Conservation (phyloP, 2,113 vertebrate genomes). For the Copsychus sechellarum region DNA sequence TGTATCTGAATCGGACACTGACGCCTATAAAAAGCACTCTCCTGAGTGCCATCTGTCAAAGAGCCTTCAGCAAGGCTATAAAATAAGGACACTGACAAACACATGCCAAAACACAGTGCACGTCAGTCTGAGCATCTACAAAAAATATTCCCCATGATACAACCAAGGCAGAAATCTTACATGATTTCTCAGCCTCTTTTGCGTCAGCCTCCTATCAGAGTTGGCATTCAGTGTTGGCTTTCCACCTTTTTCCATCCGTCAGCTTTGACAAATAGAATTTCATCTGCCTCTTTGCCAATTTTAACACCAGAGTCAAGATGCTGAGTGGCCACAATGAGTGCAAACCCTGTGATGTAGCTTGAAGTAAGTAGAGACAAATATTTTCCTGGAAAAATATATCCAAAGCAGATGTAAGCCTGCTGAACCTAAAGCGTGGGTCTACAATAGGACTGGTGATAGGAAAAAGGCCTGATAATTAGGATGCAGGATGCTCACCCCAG, state of each 20-base stretch:
- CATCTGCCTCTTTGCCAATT: conserved; percentile 18
- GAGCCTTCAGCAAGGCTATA: conserved; percentile 59
- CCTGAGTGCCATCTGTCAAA: conserved; percentile 44
- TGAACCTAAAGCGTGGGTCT: neutral
- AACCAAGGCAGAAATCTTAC: neutral
- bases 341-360: neutral
- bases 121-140: neutral
- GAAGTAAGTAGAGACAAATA: neutral
- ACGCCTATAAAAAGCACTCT: conserved; percentile 69
- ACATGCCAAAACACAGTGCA: conserved; percentile 17
- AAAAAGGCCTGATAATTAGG: neutral
- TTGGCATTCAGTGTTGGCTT: conserved; percentile 31
- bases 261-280: conserved; percentile 20
- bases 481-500: neutral
- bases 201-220: conserved; percentile 38
- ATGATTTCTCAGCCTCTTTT: neutral
- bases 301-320: conserved; percentile 29
- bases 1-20: conserved; percentile 17
- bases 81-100: conserved; percentile 45
- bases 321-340: neutral
- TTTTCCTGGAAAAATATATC: conserved; percentile 11
- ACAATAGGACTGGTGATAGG: neutral
- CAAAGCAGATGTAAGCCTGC: neutral
- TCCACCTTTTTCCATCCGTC: conserved; percentile 8
- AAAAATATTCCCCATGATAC: neutral